Base-by-base conservation (phyloP, 2,797 vertebrate genomes). In the Uromys caudimaculatus region DNA sequence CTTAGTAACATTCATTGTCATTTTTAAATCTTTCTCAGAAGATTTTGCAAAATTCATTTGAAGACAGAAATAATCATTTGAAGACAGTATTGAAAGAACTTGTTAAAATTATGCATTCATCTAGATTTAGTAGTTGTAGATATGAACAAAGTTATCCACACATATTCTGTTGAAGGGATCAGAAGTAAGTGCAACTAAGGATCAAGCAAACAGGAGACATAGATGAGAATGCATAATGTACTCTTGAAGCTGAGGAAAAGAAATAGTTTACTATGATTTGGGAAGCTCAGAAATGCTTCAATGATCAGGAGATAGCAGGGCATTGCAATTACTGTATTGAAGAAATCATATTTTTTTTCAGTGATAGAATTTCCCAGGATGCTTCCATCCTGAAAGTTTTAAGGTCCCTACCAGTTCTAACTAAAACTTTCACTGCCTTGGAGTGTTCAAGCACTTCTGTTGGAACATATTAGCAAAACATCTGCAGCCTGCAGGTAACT, bases 401-500 rank as follows among this genome's bases (percentile, higher is more conserved):
- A 91, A 97, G 75, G 35, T 0, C 83, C 76, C 5, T 32, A 60
- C 91, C 6, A 96, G 17, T 19, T 14, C 47, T 2, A 85, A 50
- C 24, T 44, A 95, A 91, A 84, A 69, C 8, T 95, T 94, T 84
- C 71, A 35, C 82, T 60, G 21, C 90, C 67, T 77, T 0, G 0
- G 13, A 32, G 13, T 83, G 94, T 90, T 13, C 84, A 77, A 94
- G 47, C 19, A 86, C 89, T 95, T 11, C n/a, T 54, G 21, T 90
- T 32, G 41, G 50, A 58, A 1, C 87, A 69, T n/a, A 91, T 94
- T 94, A 94, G 62, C 84, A 90, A 62, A 6, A 16, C 54, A 95
- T 97, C 71, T 92, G 47, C 69, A 96, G 76, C 50, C 81, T 92
- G 19, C 47, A 64, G 62, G 75, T 50, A 90, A 97, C 77, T 64